Evolutionary conservation across 1,140 invertebrate genomes (phyloP), one percentile per base, ranked within the genome.

Genomic region (Diabrotica undecimpunctata): DNA sequence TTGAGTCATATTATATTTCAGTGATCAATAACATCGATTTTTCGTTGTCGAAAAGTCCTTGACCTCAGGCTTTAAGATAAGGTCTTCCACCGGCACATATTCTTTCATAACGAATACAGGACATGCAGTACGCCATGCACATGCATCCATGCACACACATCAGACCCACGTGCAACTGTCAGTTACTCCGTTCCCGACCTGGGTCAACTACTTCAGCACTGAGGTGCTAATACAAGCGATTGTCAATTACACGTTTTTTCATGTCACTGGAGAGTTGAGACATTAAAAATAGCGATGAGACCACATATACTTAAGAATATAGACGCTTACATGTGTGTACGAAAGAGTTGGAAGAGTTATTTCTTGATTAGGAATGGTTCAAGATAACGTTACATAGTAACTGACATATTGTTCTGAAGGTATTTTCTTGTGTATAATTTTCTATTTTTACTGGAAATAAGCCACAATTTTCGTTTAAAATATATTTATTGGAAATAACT

Each of bases 161-260:
- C 25, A 25, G 14, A 55, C 8, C 54, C 13, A 55, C 54, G 36
- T 57, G 35, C 55, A 57, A 36, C 36, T 57, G 36, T 38, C 55
- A 57, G 41, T 10, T 10, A 5, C 8, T 10, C 36, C 13, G 54
- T 55, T 36, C 54, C 53, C 36, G 55, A 57, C 55, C 55, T 57
- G 9, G 55, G 55, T 57, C 55, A 57, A 57, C 36, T 57, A 36
- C 55, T 57, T 57, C 55, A 36, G 55, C 38, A 57, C 55, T 57
- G 37, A 46, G 41, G 55, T 57, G 55, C 37, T 57, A 37, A 46
- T 46, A 46, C 41, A 13, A 38, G 55, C 55, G 37, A 38, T 57
- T 37, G 37, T 37, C 55, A 57, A 37, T 57, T 57, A 57, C 55
- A 38, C 55, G 37, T 36, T 37, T 37, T 57, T 57, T 38, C 55